Conservation (phyloP, 2,113 vertebrate genomes). For the Bettongia penicillata region DNA sequence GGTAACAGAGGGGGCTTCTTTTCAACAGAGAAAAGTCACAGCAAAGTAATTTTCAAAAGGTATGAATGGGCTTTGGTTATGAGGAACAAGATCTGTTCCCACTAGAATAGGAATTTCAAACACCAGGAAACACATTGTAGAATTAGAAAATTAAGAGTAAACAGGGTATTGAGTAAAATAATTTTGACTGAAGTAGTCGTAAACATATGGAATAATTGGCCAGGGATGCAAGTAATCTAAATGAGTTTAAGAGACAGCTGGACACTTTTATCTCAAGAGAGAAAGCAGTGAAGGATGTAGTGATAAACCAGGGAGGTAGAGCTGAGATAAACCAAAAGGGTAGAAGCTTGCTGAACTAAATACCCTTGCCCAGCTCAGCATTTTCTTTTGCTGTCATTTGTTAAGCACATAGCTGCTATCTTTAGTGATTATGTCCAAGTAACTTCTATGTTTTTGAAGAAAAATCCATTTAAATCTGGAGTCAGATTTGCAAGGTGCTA, state of each 20-base stretch:
- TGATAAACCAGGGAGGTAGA: conserved; percentile 77
- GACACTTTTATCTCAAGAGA: conserved; percentile 82
- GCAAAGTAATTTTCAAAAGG: conserved; percentile 31
- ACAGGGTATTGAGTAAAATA: conserved; percentile 77
- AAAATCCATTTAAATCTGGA: conserved; percentile 81
- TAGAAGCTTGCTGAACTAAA: conserved; percentile 67
- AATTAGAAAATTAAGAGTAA: conserved; percentile 75
- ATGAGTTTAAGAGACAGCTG: conserved; percentile 83
- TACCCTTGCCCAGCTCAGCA: conserved; percentile 79
- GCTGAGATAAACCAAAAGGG: conserved; percentile 74
- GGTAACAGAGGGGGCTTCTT: conserved; percentile 16
- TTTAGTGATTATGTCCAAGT: conserved; percentile 77
- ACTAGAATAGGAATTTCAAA: conserved; percentile 5
- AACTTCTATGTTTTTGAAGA: conserved; percentile 80
- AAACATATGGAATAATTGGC: conserved; percentile 86
- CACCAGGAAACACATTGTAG: conserved; percentile 64
- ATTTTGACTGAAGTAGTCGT: conserved; percentile 80
- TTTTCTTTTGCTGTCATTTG: conserved; percentile 74
- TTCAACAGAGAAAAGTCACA: conserved; percentile 14
- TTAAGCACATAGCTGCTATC: conserved; percentile 73
- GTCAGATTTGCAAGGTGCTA: conserved; percentile 78
- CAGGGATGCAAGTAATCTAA: conserved; percentile 83
- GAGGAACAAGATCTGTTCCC: neutral
- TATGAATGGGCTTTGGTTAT: neutral
- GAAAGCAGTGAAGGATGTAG: conserved; percentile 78